phyloP scores from a whole-genome alignment of 1,140 invertebrate genomes.

The Formica exsecta region DNA sequence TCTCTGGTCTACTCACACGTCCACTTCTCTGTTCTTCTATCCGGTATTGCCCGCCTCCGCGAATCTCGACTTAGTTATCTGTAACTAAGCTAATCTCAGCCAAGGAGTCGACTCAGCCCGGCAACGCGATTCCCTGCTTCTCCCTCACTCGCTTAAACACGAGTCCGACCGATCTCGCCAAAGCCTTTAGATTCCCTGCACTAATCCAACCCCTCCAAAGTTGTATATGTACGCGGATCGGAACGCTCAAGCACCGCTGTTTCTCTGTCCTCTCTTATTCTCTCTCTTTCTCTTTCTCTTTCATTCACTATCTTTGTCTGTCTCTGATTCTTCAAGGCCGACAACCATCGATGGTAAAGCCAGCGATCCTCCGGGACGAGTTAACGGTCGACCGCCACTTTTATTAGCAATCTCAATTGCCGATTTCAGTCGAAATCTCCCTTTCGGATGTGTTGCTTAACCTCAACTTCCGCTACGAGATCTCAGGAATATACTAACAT shows the following conservation, averaged over 20 bases:
- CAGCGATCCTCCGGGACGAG: slow-evolving; percentile 58
- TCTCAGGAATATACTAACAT: slow-evolving; percentile 8
- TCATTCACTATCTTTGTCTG: slow-evolving; percentile 4
- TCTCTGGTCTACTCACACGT: background rate
- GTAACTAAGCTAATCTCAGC: slow-evolving; percentile 83
- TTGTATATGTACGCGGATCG: slow-evolving; percentile 64
- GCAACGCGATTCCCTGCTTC: slow-evolving; percentile 52
- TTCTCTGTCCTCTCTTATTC: slow-evolving; percentile 12
- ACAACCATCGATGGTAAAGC: slow-evolving; percentile 47
- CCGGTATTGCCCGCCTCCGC: slow-evolving; percentile 51
- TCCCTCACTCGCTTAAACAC: slow-evolving; percentile 76
- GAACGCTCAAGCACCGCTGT: background rate
- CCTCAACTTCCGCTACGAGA: slow-evolving; percentile 22
- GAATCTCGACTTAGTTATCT: slow-evolving; percentile 79
- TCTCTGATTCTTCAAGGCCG: slow-evolving; percentile 36
- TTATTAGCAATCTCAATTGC: slow-evolving; percentile 68
- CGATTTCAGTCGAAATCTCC: background rate
- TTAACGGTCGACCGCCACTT: slow-evolving; percentile 70
- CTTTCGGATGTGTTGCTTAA: slow-evolving; percentile 14
- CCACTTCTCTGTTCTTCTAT: slow-evolving; percentile 58
- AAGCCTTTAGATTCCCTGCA: slow-evolving; percentile 77
- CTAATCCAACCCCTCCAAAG: slow-evolving; percentile 74
- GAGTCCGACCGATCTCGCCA: slow-evolving; percentile 80
- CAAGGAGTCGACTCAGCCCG: slow-evolving; percentile 75
- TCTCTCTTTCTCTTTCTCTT: slow-evolving; percentile 1